Evolutionary conservation across 1,140 invertebrate species (phyloP).

Genomic region (Ooceraea biroi): DNA sequence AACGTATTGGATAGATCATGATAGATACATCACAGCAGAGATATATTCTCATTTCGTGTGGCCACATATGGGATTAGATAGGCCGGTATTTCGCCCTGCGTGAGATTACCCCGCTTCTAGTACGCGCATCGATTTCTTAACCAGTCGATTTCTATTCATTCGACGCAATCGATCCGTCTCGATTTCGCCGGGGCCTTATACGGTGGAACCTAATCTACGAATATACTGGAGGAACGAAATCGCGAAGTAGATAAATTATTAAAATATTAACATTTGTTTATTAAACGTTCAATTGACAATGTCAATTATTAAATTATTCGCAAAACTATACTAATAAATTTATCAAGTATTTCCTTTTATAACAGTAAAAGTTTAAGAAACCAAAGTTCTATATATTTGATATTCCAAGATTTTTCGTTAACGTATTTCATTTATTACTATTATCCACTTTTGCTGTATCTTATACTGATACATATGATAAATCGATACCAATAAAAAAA

Average conservation of each 20-base stretch:
- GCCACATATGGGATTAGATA: slow-evolving; percentile 67
- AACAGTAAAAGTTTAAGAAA: too few relatives aligned
- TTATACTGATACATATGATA: too few relatives aligned
- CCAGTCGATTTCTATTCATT: slow-evolving; percentile 38
- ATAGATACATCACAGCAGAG: slow-evolving; percentile 64
- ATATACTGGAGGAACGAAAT: not conserved
- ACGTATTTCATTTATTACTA: too few relatives aligned
- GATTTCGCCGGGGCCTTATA: slow-evolving; percentile 57
- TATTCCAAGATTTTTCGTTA: too few relatives aligned
- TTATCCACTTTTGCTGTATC: too few relatives aligned
- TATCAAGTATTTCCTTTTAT: too few relatives aligned
- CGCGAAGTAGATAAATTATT: not conserved
- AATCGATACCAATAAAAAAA: too few relatives aligned
- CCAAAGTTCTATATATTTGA: too few relatives aligned
- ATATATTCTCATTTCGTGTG: slow-evolving; percentile 50
- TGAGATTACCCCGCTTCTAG: slow-evolving; percentile 33
- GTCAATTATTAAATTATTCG: too few relatives aligned
- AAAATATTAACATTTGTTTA: not conserved
- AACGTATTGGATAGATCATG: slow-evolving; percentile 70
- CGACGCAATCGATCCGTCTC: slow-evolving; percentile 64
- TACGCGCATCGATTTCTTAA: slow-evolving; percentile 66
- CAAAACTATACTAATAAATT: too few relatives aligned
- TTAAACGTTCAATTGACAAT: too few relatives aligned
- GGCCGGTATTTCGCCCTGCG: slow-evolving; percentile 17
- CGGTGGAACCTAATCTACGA: slow-evolving; percentile 39